These are phyloP conservation scores for Charina bottae DNA, from an alignment of 2,113 vertebrate species.

Conservation along the genomic window DNA sequence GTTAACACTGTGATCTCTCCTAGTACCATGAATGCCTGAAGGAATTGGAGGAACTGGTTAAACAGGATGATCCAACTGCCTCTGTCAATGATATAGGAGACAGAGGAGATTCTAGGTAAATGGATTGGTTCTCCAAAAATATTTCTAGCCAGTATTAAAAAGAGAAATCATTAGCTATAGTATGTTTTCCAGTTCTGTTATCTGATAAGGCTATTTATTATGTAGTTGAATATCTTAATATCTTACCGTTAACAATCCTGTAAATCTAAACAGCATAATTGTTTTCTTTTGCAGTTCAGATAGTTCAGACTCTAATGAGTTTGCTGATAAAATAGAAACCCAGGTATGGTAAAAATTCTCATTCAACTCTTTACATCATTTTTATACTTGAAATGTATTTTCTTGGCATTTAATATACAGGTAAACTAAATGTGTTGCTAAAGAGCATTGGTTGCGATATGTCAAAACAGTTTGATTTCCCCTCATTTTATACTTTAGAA, in stretches of 20 bases:
- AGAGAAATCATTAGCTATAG: neutral
- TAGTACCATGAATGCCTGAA: slow-evolving; percentile 71
- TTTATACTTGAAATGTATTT: neutral
- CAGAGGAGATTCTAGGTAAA: slow-evolving; percentile 69
- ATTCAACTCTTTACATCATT: neutral
- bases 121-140: neutral
- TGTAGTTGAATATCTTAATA: slow-evolving; percentile 23
- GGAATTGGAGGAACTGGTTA: slow-evolving; percentile 69
- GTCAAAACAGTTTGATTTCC: neutral
- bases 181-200: neutral
- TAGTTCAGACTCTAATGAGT: slow-evolving; percentile 72
- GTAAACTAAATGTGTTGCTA: neutral
- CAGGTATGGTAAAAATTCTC: slow-evolving; percentile 63
- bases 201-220: neutral
- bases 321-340: slow-evolving; percentile 56
- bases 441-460: neutral
- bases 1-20: slow-evolving; percentile 41
- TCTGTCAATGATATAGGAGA: slow-evolving; percentile 52
- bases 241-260: slow-evolving; percentile 9
- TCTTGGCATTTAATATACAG: neutral
- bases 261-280: slow-evolving; percentile 22
- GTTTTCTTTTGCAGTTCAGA: slow-evolving; percentile 71
- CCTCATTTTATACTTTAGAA: neutral
- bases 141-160: neutral
- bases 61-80: slow-evolving; percentile 53